Conservation (phyloP, 2,113 vertebrate species). For the Pygoscelis adeliae region DNA sequence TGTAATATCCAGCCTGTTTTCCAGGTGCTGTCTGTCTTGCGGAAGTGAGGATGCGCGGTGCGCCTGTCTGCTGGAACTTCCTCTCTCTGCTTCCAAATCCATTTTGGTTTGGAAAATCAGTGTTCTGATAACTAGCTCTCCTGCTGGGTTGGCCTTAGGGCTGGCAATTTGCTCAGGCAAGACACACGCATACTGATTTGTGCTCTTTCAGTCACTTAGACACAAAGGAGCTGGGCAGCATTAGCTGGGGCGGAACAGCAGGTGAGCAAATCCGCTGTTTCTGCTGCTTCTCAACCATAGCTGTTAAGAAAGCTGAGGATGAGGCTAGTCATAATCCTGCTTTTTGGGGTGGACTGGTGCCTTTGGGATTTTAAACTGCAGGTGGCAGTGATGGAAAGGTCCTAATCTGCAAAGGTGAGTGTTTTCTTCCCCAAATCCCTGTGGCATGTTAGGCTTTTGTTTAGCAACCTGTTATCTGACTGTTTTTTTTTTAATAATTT, state of each 20-base stretch:
- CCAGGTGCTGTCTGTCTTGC: neutral
- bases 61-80: neutral
- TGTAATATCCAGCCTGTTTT: neutral
- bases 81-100: neutral
- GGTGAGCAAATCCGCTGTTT: neutral
- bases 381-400: rapidly evolving
- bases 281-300: neutral
- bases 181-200: rapidly evolving
- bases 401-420: neutral
- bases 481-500: neutral
- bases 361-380: neutral
- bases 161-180: neutral
- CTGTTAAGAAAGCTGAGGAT: neutral
- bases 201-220: neutral
- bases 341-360: neutral
- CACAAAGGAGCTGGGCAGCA: neutral
- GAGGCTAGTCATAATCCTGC: neutral
- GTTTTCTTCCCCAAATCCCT: neutral
- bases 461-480: neutral
- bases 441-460: neutral
- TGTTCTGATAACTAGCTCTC: rapidly evolving
- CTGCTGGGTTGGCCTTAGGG: neutral
- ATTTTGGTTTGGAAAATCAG: neutral
- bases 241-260: neutral
- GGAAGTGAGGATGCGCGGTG: rapidly evolving